Evolutionary conservation across 2,888 invertebrate genomes (phyloP), one percentile per base, ranked within the genome.

Genomic region (Habrosyne pyritoides): DNA sequence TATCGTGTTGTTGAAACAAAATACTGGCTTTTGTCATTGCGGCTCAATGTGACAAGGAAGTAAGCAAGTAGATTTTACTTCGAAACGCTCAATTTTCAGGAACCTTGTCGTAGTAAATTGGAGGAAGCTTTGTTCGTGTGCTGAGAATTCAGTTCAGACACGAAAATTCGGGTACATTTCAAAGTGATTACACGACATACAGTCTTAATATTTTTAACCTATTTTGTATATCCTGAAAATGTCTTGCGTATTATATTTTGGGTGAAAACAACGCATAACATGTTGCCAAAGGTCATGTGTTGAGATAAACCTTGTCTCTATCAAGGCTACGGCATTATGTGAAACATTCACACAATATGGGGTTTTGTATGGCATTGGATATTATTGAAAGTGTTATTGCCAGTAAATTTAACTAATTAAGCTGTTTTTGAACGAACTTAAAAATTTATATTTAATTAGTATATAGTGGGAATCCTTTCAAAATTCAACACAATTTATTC

Each of bases 21-120:
- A 50, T 54, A 59, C 59, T 55, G 24, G 51, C 53, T 54, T 55
- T 60, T 58, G 58, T 60, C 55, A 55, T 53, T 52, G 56, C 53
- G 52, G 56, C 51, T 56, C 22, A n/a, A 26, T 53, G 49, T 54
- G 53, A 60, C 58, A 57, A 53, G 54, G 56, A 53, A 56, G 56
- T 47, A 50, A 56, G 30, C 30, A 50, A 48, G 47, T 30, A 50
- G n/a, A 48, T 50, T 18, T 50, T 50, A 18, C 28, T 28, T 28
- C n/a, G 50, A 50, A 49, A 30, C 30, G 28, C 12, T 2, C 28
- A 50, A 28, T 21, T 28, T 18, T 14, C 14, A 4, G 50, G 30
- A 28, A 50, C 50, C 50, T 50, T 50, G 50, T 50, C 21, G 28
- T 10, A n/a, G 26, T 28, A 28, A 50, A 50, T 50, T 42, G 42